Conservation (phyloP, 2,888 invertebrate genomes). For the Pollenia angustigena region DNA sequence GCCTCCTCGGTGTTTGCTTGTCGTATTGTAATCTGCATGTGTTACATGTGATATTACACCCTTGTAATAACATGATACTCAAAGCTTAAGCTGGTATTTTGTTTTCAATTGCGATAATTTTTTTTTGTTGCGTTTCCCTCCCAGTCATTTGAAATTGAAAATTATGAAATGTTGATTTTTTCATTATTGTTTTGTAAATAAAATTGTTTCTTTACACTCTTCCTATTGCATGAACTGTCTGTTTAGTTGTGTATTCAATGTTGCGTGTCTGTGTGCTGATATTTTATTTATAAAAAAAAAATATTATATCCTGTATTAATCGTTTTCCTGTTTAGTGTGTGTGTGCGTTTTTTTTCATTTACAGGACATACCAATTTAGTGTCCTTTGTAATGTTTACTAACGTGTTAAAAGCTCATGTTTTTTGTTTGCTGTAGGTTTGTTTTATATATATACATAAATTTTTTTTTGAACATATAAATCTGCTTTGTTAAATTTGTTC, state of each 20-base stretch:
- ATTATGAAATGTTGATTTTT: conserved; percentile 70
- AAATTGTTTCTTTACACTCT: conserved; percentile 51
- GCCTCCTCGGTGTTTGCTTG: conserved; percentile 35
- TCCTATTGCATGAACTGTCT: conserved; percentile 2
- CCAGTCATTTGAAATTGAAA: conserved; percentile 52
- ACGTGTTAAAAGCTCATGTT: conserved; percentile 81
- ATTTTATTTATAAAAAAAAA: conserved; percentile 65
- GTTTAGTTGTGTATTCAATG: conserved; percentile 45
- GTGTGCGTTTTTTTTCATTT: conserved; percentile 50
- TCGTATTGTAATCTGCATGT: conserved; percentile 76
- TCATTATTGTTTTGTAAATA: conserved; percentile 62
- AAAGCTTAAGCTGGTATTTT: conserved; percentile 60
- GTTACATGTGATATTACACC: conserved; percentile 76
- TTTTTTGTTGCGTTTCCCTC: conserved; percentile 42
- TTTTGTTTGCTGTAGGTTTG: conserved; percentile 46
- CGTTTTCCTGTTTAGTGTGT: conserved; percentile 58
- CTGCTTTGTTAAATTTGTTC: conserved; percentile 36
- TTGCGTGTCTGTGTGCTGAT: conserved; percentile 69
- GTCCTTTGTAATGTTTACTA: conserved; percentile 79
- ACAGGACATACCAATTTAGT: conserved; percentile 81
- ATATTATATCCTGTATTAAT: conserved; percentile 63
- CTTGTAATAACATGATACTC: conserved; percentile 74
- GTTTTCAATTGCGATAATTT: conserved; percentile 13
- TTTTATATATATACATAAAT: background rate
- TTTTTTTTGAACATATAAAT: conserved; percentile 22